Conservation (phyloP, 1,140 invertebrate genomes). For the Melanaphis sacchari region DNA sequence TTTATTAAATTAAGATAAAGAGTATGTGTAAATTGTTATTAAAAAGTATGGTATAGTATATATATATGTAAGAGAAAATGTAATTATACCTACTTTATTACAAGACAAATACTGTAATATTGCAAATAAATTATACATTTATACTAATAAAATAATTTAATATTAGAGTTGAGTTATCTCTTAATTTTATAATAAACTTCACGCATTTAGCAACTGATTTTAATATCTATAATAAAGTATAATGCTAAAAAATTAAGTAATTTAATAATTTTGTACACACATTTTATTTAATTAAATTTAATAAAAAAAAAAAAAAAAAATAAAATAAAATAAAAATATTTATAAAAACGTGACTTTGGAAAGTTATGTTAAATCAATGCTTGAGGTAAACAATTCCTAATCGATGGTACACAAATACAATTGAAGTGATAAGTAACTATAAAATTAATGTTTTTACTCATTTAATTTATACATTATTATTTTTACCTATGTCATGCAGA, state of each 20-base stretch:
- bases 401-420: background rate
- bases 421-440: background rate
- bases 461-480: background rate
- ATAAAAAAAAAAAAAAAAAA: too few species aligned
- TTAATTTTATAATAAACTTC: background rate
- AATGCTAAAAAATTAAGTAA: background rate
- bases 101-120: background rate
- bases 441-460: background rate
- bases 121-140: slow-evolving; percentile 1
- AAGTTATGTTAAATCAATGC: background rate
- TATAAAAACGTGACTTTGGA: background rate
- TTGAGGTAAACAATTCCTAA: background rate
- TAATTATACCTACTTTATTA: background rate
- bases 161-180: background rate
- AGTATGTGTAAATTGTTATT: background rate
- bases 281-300: background rate
- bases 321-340: too few species aligned
- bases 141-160: slow-evolving; percentile 5
- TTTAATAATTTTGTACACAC: background rate
- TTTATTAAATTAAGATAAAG: background rate
- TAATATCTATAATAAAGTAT: background rate
- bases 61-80: background rate
- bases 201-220: background rate
- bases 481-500: background rate
- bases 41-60: background rate